Evolutionary conservation across 2,113 vertebrate genomes (phyloP), one percentile per base, ranked within the genome.

Genomic region (Dicaeum eximium): DNA sequence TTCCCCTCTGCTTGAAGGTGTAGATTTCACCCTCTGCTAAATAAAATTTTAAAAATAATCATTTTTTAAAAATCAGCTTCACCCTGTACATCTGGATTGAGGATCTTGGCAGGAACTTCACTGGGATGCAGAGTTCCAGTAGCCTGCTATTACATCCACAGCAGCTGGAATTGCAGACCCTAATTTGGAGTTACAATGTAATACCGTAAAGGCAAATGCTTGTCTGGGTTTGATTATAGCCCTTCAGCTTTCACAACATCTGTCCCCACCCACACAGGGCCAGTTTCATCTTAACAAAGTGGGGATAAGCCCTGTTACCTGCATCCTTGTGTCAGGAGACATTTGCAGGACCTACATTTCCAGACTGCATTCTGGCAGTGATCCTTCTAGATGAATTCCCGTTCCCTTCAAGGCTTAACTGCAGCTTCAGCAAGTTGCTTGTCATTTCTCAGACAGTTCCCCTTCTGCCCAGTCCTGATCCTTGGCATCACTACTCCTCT

Each of bases 181-280:
- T 90, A 57, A 80, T 91, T 86, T 86, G 80, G 66, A 83, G 30
- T 73, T 88, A 82, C 45, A 93, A 57, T 62, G 35, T 65, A 75
- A 89, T 82, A 62, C 47, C 18, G 38, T 83, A 53, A 53, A 89
- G 37, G 47, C 44, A 93, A 86, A 93, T 67, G 37, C 25, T 83
- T 80, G 45, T 78, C 86, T 86, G 69, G 64, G 57, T 94, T 94
- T 95, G 25, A n/a, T 90, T 90, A 58, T 53, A 88, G 83, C n/a
- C 17, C 62, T 92, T 90, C 61, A 72, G 37, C 69, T 93, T 97
- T 94, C 92, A 88, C 69, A 93, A 78, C 42, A 47, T 51, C 40
- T 84, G 48, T 61, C 72, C 48, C 69, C 82, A 94, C 88, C 92
- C 90, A 95, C 73, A 38, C 37, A 74, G 75, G 86, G 23, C n/a